Base-by-base conservation (phyloP, 2,888 invertebrate species). In the Linnaemya tessellans region DNA sequence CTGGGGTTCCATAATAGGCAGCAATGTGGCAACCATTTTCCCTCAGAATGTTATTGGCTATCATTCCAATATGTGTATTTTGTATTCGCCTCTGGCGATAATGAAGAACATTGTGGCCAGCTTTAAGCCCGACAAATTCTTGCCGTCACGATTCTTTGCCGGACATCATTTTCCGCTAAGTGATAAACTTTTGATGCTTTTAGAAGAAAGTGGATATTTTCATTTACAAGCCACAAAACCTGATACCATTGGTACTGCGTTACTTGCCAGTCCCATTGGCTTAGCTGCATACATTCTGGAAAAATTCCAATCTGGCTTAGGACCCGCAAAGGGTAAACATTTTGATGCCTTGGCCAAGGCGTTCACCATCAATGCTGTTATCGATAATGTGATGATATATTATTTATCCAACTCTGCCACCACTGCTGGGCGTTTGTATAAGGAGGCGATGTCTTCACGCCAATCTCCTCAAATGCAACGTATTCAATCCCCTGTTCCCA, bases 191-290 rank as follows among this genome's bases (percentile, higher is more conserved):
- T 15, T 43, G 4, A 25, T 71, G 3, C 18, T 92, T 0, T 1
- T 94, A 0, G 70, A 89, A 79, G 94, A 95, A 90, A 88, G 87
- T n/a, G 95, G 95, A 0, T 95, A 95, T 88, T 91, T 96, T 88
- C 97, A 97, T 89, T 87, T 97, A 2, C 98, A 98, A 90, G 95
- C 96, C 0, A 97, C 97, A 0, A 98, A 97, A 90, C 98, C 98
- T 11, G 98, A 98, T 89, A 97, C 97, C 0, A 93, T 97, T 87
- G 97, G 97, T 60, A 90, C 89, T 3, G 92, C 88, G 1, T 87
- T 92, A n/a, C 80, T 87, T 7, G 74, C 89, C 18, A 91, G 87
- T 82, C 98, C 98, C 0, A 94, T 96, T 0, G 98, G 97, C 0
- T 92, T 98, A 80, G 97, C 97, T 0, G 96, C 96, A 0, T 98